These are phyloP conservation scores for Gavia stellata DNA, from an alignment of 2,113 vertebrate genomes.

Conservation along the genomic window DNA sequence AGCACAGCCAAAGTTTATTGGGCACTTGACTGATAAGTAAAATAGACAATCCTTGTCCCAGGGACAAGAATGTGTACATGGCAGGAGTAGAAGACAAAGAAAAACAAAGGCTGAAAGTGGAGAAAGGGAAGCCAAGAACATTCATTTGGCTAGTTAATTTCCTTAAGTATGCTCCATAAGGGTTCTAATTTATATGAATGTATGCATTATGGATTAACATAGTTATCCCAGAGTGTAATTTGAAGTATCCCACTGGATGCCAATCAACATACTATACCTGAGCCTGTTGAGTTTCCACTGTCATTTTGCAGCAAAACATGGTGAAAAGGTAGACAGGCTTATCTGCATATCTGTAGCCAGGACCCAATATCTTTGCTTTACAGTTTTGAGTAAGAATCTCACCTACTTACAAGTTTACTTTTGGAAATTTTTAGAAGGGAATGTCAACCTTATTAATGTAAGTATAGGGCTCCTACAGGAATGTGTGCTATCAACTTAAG, in stretches of 20 bases:
- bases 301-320: background rate
- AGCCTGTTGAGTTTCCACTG: background rate
- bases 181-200: background rate
- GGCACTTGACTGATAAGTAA: background rate
- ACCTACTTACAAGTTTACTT: background rate
- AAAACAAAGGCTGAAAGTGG: background rate
- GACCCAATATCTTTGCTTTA: background rate
- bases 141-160: background rate
- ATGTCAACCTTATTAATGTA: background rate
- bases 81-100: background rate
- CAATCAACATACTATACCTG: accelerated
- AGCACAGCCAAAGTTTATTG: background rate
- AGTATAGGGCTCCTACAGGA: background rate
- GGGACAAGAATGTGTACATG: background rate
- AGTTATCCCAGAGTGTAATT: background rate
- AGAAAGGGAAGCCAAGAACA: background rate
- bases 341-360: background rate
- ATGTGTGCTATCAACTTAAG: background rate
- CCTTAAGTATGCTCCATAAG: background rate
- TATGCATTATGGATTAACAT: background rate
- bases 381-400: background rate
- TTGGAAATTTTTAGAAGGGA: background rate
- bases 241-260: background rate
- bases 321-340: background rate
- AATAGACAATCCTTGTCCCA: background rate